phyloP scores from a whole-genome alignment of 2,113 vertebrate species.

The Elephantulus edwardii region DNA sequence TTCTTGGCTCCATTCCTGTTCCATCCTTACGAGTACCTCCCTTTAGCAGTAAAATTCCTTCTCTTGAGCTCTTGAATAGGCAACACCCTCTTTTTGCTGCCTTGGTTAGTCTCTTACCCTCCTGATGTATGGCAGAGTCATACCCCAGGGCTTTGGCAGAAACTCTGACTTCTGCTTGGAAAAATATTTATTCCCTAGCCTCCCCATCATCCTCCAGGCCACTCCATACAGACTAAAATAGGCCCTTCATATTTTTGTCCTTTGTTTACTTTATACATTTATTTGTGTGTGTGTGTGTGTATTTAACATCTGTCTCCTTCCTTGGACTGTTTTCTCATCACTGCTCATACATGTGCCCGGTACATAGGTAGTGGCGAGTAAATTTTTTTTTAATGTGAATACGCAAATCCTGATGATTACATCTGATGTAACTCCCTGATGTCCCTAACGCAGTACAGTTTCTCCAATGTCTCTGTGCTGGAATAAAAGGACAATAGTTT shows the following conservation, averaged over 20 bases:
- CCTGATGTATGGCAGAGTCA: background rate
- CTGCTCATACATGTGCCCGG: background rate
- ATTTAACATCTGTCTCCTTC: slow-evolving; percentile 9
- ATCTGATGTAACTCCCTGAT: background rate
- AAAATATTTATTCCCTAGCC: background rate
- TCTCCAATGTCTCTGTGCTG: background rate
- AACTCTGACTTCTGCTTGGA: background rate
- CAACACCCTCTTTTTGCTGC: background rate
- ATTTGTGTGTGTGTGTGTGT: background rate
- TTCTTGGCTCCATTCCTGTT: background rate
- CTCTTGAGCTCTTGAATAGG: too few species aligned
- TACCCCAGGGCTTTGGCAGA: background rate
- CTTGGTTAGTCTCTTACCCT: background rate
- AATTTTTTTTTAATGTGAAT: background rate
- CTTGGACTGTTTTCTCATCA: background rate
- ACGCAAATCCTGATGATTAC: background rate
- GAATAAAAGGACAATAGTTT: background rate
- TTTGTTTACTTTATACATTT: background rate
- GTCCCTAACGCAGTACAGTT: background rate
- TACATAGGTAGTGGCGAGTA: background rate
- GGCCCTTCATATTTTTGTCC: background rate
- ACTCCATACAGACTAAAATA: background rate
- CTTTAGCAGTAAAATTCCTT: background rate
- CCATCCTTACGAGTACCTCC: background rate
- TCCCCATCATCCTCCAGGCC: background rate